Percentiles rank a stretch among this genome's conserved stretches.
Evolutionary conservation across 2,797 vertebrate genomes (phyloP).

Genomic region (Amphiprion clarkii): DNA sequence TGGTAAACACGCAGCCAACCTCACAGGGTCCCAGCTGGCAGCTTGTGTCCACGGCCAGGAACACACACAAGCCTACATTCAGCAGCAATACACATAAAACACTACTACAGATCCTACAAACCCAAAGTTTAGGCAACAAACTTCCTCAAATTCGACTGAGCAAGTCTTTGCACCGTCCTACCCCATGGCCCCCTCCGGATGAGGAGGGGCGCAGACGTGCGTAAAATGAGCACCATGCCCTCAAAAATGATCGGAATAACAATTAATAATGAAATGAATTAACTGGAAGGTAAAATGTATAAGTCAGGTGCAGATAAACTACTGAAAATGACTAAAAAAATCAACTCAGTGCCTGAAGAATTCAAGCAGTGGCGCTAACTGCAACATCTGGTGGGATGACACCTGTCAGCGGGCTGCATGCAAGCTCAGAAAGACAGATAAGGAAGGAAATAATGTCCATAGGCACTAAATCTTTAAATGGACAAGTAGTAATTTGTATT

Average conservation of each 20-base stretch:
- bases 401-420: conserved; percentile 59
- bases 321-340: background rate
- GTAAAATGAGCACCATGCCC: conserved; percentile 1
- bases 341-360: background rate
- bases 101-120: background rate
- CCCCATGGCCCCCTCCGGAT: conserved; percentile 59
- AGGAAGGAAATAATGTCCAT: background rate
- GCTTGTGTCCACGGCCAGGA: background rate
- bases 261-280: background rate
- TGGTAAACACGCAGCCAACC: conserved; percentile 60
- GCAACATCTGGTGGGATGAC: conserved; percentile 24
- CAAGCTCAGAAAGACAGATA: background rate
- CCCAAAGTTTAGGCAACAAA: background rate
- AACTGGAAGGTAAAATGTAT: fast-evolving
- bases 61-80: background rate
- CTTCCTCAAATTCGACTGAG: background rate
- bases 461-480: background rate
- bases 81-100: background rate
- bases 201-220: background rate
- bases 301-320: background rate
- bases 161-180: conserved; percentile 62
- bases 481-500: background rate
- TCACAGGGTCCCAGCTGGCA: conserved; percentile 22
- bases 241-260: background rate
- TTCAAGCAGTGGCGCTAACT: background rate